phyloP scores from a whole-genome alignment of 2,113 vertebrate genomes.

The Henicopernis longicauda region DNA sequence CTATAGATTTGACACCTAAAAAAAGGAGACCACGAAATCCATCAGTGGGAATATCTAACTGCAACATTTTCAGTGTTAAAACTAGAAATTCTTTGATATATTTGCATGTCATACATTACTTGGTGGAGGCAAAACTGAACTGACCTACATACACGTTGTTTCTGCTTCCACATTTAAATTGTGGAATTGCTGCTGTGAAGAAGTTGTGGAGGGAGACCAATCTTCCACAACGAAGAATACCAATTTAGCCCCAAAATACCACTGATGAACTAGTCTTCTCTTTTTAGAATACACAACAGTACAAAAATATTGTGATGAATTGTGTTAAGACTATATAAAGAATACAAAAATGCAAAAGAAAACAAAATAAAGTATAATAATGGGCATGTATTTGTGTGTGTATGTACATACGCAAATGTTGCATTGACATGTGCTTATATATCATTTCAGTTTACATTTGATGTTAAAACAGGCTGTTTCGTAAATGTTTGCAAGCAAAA shows the following conservation, averaged over 20 bases:
- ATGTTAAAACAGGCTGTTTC: slow-evolving; percentile 71
- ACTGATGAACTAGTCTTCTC: slow-evolving; percentile 65
- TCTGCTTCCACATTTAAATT: neutral
- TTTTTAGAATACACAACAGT: slow-evolving; percentile 66
- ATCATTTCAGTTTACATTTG: slow-evolving; percentile 44
- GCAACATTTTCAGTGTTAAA: neutral
- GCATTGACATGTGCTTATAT: neutral
- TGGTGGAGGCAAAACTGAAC: neutral
- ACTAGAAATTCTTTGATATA: neutral
- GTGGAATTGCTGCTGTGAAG: neutral
- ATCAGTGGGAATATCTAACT: neutral
- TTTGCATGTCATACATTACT: neutral
- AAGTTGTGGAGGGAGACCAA: neutral
- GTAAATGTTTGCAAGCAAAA: slow-evolving; percentile 77
- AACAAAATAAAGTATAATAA: slow-evolving; percentile 18
- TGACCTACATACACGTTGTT: neutral
- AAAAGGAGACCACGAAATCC: slow-evolving; percentile 67
- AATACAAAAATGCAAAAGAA: slow-evolving; percentile 44
- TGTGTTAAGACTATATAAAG: slow-evolving; percentile 49
- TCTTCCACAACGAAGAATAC: neutral
- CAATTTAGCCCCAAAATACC: neutral
- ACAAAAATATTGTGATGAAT: slow-evolving; percentile 61
- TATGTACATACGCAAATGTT: neutral
- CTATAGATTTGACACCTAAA: slow-evolving; percentile 57
- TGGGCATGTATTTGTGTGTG: slow-evolving; percentile 13